A percentile compares a stretch with the other conserved stretches of the same genome.
Evolutionary conservation across 37 sponge, comb jelly and placozoan genomes (phyloP).

Genomic region (Ephydatia muelleri): DNA sequence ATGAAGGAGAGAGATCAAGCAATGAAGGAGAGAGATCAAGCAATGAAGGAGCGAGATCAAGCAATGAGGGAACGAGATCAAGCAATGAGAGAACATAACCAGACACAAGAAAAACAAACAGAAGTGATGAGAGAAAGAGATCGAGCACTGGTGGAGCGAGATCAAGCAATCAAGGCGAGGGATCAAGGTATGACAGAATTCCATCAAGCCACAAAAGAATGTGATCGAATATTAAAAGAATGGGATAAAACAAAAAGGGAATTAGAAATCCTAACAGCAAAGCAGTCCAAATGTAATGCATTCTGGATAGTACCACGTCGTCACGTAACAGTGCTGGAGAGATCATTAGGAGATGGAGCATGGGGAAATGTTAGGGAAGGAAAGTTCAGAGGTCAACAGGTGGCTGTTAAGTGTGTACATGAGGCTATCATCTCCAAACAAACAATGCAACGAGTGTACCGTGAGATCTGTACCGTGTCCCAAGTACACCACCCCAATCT

Average conservation of each 20-base stretch:
- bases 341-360: conserved; percentile 26
- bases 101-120: background rate
- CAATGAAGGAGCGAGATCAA: background rate
- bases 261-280: background rate
- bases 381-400: conserved; percentile 13
- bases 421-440: background rate
- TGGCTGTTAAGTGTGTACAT: conserved; percentile 23
- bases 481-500: conserved; percentile 73
- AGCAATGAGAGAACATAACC: background rate
- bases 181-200: background rate
- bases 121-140: background rate
- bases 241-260: background rate
- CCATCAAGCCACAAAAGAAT: background rate
- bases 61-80: background rate
- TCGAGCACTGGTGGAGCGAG: no score
- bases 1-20: no score
- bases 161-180: background rate
- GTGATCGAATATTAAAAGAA: background rate
- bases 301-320: conserved; percentile 7
- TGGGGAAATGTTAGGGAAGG: conserved; percentile 26
- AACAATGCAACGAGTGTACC: conserved; percentile 16
- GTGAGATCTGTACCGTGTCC: conserved; percentile 66
- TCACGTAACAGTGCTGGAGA: conserved; percentile 8
- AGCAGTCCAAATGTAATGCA: background rate
- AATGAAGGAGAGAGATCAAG: no score